Percentiles rank a stretch among this genome's conserved stretches.
phyloP scores from a whole-genome alignment of 2,113 vertebrate species.

The Pelecanus crispus region DNA sequence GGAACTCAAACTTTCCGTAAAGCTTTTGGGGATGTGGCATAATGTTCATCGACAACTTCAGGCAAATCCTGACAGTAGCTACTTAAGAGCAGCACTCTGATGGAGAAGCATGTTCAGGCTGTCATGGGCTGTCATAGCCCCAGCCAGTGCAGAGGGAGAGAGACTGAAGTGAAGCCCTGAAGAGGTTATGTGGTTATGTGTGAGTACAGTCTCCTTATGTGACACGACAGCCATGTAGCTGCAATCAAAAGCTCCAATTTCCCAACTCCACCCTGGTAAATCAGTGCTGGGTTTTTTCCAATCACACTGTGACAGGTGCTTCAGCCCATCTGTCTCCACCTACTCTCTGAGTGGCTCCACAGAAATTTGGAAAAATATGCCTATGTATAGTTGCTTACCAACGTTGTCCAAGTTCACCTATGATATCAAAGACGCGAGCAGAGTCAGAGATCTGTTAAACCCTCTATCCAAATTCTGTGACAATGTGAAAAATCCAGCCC shows the following conservation, averaged over 20 bases:
- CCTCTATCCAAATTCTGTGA: neutral
- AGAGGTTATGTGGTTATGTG: neutral
- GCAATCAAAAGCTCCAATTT: neutral
- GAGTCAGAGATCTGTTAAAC: neutral
- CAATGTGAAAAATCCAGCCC: neutral
- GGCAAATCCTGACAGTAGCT: neutral
- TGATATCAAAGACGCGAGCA: neutral
- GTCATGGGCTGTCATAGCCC: neutral
- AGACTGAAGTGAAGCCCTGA: neutral
- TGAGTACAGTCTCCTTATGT: neutral
- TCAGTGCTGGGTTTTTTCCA: neutral
- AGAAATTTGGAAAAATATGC: neutral
- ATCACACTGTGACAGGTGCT: neutral
- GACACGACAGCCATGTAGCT: neutral
- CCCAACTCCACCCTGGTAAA: neutral
- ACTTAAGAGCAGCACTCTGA: neutral
- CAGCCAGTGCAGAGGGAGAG: neutral
- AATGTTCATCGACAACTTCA: fast-evolving
- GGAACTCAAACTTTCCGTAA: neutral
- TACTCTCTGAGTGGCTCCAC: neutral
- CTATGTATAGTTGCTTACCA: neutral
- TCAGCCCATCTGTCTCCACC: neutral
- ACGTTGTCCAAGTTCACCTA: neutral
- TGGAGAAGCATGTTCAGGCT: neutral
- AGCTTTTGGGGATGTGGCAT: neutral